Evolutionary conservation across 2,113 vertebrate species (phyloP).

Genomic region (Chionomys nivalis): DNA sequence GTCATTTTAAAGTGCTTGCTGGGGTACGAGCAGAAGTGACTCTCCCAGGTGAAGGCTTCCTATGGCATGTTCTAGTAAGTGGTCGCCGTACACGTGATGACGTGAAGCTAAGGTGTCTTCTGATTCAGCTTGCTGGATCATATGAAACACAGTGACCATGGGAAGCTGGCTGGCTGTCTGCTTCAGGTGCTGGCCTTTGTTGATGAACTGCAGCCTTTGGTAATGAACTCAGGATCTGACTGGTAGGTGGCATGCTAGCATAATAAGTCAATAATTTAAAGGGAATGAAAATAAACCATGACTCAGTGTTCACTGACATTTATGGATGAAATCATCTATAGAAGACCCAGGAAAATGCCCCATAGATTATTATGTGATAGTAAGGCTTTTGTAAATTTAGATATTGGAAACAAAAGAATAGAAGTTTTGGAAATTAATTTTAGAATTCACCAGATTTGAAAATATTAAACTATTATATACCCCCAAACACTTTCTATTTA

Average conservation of each 20-base stretch:
- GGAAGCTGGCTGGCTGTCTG: not conserved
- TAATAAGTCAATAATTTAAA: slow-evolving; percentile 21
- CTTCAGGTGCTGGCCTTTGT: not conserved
- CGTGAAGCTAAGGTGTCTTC: not conserved
- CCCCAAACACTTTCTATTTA: not conserved
- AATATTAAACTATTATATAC: not conserved
- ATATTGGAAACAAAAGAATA: not conserved
- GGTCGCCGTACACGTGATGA: not conserved
- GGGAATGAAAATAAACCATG: slow-evolving; percentile 20
- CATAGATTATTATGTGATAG: not conserved
- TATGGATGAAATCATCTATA: slow-evolving; percentile 8
- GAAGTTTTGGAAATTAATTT: slow-evolving; percentile 24
- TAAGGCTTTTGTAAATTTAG: slow-evolving; percentile 12
- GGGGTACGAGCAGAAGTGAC: not conserved
- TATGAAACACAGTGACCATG: not conserved
- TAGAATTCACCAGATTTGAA: slow-evolving; percentile 4
- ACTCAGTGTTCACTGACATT: not conserved
- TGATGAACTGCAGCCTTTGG: not conserved
- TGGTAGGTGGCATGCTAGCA: not conserved
- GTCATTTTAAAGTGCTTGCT: slow-evolving; percentile 33
- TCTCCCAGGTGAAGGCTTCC: not conserved
- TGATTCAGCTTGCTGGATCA: not conserved
- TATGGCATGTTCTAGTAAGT: not conserved
- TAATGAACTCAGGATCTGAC: not conserved
- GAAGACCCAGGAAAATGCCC: not conserved